Conservation (phyloP, 1,140 invertebrate species). For the Drosophila ambigua region DNA sequence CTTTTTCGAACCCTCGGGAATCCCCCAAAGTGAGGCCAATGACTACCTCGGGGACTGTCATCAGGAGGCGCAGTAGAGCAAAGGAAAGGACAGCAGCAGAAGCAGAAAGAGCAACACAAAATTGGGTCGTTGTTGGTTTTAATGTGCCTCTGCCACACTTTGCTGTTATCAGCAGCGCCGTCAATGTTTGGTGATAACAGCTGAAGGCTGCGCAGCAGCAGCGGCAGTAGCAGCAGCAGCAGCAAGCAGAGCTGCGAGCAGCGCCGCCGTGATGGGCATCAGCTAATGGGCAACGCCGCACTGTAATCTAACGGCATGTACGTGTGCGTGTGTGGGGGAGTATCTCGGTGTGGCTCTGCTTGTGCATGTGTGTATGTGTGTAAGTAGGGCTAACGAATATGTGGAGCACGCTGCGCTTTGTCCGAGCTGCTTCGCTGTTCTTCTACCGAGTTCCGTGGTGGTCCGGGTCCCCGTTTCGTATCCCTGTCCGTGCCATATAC, state of each 20-base stretch:
- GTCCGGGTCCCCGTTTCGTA: conserved; percentile 18
- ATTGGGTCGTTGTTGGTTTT: conserved; percentile 71
- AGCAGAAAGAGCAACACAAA: conserved; percentile 40
- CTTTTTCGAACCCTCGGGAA: conserved; percentile 35
- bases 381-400: conserved; percentile 78
- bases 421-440: conserved; percentile 28
- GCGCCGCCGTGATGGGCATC: conserved; percentile 22
- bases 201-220: conserved; percentile 40
- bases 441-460: not conserved
- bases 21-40: conserved; percentile 36
- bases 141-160: conserved; percentile 55
- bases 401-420: conserved; percentile 77
- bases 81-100: not conserved
- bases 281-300: conserved; percentile 47
- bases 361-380: conserved; percentile 50
- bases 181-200: conserved; percentile 72
- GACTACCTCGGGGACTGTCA: conserved; percentile 29
- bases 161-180: conserved; percentile 69
- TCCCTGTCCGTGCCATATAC: not conserved
- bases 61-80: not conserved
- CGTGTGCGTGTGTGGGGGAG: conserved; percentile 16
- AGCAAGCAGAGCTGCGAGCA: conserved; percentile 39
- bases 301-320: conserved; percentile 61
- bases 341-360: not conserved
- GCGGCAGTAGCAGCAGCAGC: conserved; percentile 31